These are phyloP conservation scores for Sthenelais limicola DNA, from an alignment of 2,888 invertebrate genomes.

Conservation along the genomic window DNA sequence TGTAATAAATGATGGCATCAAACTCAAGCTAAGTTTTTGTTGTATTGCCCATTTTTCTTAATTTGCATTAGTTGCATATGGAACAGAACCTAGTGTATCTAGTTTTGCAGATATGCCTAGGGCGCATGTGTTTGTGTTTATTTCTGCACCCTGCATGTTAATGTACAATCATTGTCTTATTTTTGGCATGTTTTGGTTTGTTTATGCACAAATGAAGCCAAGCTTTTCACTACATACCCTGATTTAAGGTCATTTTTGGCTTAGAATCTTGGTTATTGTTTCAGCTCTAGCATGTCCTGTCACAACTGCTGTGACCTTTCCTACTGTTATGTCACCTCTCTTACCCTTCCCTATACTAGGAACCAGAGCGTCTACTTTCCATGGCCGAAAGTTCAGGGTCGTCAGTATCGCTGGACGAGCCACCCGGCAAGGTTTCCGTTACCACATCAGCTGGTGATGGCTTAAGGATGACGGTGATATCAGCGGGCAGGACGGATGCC, in stretches of 20 bases:
- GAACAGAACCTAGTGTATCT: too few relatives aligned
- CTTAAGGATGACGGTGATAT: background rate
- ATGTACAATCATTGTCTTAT: too few relatives aligned
- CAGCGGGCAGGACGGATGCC: slow-evolving; percentile 19
- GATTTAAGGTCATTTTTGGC: background rate
- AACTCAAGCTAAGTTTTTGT: too few relatives aligned
- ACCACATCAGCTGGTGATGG: slow-evolving; percentile 21
- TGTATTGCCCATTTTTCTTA: too few relatives aligned
- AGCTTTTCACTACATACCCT: background rate
- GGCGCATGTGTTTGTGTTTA: too few relatives aligned
- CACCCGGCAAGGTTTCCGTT: background rate
- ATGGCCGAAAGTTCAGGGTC: slow-evolving; percentile 14
- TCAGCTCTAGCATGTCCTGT: slow-evolving; percentile 29
- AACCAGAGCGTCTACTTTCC: slow-evolving; percentile 33
- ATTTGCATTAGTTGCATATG: too few relatives aligned
- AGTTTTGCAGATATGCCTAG: too few relatives aligned
- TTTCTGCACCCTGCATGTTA: too few relatives aligned
- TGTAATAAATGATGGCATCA: too few relatives aligned
- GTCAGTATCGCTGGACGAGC: background rate
- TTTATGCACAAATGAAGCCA: slow-evolving; percentile 6
- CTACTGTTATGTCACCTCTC: slow-evolving; percentile 38
- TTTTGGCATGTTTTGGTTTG: background rate
- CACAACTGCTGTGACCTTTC: slow-evolving; percentile 35
- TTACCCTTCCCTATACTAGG: slow-evolving; percentile 33
- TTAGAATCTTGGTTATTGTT: background rate